phyloP scores from a whole-genome alignment of 2,888 invertebrate species.

The Ectemnius continuus region DNA sequence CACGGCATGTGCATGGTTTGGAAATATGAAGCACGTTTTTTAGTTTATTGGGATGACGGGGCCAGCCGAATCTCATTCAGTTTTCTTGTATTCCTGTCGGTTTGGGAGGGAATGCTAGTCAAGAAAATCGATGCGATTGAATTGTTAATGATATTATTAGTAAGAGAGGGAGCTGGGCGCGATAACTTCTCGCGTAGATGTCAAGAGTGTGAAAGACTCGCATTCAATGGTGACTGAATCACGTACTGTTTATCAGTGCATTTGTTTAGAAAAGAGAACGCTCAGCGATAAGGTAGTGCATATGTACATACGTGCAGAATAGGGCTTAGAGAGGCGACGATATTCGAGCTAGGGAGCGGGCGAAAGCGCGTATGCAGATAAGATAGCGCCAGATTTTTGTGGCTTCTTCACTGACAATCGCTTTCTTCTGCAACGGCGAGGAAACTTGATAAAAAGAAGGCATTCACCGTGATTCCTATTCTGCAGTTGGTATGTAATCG shows the following conservation, averaged over 20 bases:
- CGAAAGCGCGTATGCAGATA: constrained; percentile 29
- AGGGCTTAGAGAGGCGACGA: no score
- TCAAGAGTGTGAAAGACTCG: not conserved
- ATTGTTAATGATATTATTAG: no score
- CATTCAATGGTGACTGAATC: constrained; percentile 30
- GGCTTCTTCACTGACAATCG: constrained; percentile 22
- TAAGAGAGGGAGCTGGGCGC: not conserved
- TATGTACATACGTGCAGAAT: no score
- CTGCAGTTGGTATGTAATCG: not conserved
- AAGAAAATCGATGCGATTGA: no score
- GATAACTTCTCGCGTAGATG: not conserved
- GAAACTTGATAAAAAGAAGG: constrained; percentile 35
- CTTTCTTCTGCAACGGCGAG: constrained; percentile 19
- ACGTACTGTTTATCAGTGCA: constrained; percentile 37
- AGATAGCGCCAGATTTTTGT: constrained; percentile 50
- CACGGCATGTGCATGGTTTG: no score
- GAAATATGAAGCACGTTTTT: no score
- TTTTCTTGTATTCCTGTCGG: no score
- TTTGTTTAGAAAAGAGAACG: constrained; percentile 34
- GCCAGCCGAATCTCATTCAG: no score
- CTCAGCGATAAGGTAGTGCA: constrained; percentile 34
- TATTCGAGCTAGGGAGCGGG: no score
- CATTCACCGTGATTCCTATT: constrained; percentile 7
- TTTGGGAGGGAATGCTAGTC: no score
- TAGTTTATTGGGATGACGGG: no score